Evolutionary conservation across 2,797 vertebrate genomes (phyloP), one percentile per base, ranked within the genome.

Genomic region (Bovichtus diacanthus): DNA sequence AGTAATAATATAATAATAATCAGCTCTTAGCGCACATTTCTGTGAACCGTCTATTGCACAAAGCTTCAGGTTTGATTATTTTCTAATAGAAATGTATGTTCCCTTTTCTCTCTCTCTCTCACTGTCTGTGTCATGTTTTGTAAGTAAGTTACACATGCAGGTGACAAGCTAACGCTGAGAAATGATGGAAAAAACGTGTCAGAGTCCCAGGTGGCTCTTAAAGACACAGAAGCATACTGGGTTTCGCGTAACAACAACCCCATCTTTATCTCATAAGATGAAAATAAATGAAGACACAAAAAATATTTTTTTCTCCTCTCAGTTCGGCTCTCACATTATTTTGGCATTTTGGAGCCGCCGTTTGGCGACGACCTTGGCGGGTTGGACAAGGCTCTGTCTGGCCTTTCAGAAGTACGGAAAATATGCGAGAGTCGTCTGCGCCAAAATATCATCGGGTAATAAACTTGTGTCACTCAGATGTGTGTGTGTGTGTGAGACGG

Each of bases 401-500:
- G n/a, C 39, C 6, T 51, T 31, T 23, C 25, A 38, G 53, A 64
- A 64, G 58, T 31, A 60, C 27, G 13, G 13, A 50, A 70, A 63
- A 46, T 2, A 36, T 16, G 27, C n/a, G n/a, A n/a, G n/a, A 29
- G 6, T 4, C 6, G 29, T 29, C 4, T 0, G 23, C 2, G 12
- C 59, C 39, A 68, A 13, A 19, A 70, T 31, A 65, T 53, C 55
- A 49, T 18, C 27, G 3, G 56, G 66, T 51, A 19, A 59, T 27
- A 29, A 74, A 70, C 50, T 74, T 50, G 47, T 61, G 47, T 65
- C 55, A 19, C 54, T 69, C 38, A 27, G 50, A 43, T 36, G 56
- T 47, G 53, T 44, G 62, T 41, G 77, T 60, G 74, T 71, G 67
- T 47, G 74, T 70, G 62, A 51, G 74, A 8, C 63, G 31, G 55